Evolutionary conservation across 2,888 invertebrate species (phyloP).

Genomic region (Dichetophora obliterata): DNA sequence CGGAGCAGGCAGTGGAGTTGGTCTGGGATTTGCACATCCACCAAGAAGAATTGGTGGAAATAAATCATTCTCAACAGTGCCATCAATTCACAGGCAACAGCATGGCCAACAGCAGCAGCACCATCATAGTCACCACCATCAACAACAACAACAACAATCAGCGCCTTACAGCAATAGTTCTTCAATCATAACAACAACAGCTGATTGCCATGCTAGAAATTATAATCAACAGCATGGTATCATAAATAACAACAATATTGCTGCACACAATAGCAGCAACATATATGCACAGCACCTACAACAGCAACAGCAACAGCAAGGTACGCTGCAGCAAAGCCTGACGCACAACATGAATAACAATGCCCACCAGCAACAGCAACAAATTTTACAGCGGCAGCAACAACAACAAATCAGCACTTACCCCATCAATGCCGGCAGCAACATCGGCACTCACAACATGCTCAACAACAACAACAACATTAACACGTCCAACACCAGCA

Average conservation of each 20-base stretch:
- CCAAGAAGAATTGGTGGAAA: slow-evolving; percentile 68
- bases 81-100: slow-evolving; percentile 71
- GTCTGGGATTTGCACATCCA: slow-evolving; percentile 70
- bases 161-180: slow-evolving; percentile 41
- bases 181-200: slow-evolving; percentile 53
- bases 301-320: slow-evolving; percentile 38
- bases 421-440: neutral
- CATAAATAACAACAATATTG: slow-evolving; percentile 41
- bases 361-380: slow-evolving; percentile 44
- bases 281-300: slow-evolving; percentile 42
- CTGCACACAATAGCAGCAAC: slow-evolving; percentile 42
- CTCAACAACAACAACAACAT: slow-evolving; percentile 33
- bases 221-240: slow-evolving; percentile 44
- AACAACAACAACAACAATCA: slow-evolving; percentile 40
- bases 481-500: slow-evolving; percentile 44
- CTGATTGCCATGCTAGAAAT: slow-evolving; percentile 46
- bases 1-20: slow-evolving; percentile 73
- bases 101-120: slow-evolving; percentile 71
- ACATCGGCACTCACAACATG: slow-evolving; percentile 22
- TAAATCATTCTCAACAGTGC: slow-evolving; percentile 64
- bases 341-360: slow-evolving; percentile 43
- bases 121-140: slow-evolving; percentile 42
- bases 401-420: slow-evolving; percentile 20
- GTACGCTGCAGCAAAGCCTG: slow-evolving; percentile 29
- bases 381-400: slow-evolving; percentile 51